Evolutionary conservation across 2,797 vertebrate genomes (phyloP), one percentile per base, ranked within the genome.

Genomic region (Uromys caudimaculatus): DNA sequence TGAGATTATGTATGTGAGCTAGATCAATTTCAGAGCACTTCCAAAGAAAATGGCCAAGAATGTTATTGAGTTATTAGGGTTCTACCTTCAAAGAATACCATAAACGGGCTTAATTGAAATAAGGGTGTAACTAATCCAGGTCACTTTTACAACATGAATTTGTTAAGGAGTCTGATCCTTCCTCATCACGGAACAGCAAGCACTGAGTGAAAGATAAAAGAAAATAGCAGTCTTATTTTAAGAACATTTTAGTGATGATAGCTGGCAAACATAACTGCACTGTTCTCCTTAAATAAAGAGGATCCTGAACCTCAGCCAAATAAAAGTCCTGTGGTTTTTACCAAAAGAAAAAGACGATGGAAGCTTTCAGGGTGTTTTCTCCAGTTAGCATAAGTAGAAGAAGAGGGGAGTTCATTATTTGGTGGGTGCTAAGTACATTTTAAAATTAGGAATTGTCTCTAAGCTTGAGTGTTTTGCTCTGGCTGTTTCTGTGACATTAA

Each of bases 51-150:
- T 87, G 35, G 8, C n/a, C 64, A 29, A 67, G 19, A 60, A 69
- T 35, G 0, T n/a, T 90, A 78, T 52, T 92, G 79, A 73, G 52
- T 84, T 84, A 32, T 21, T 50, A 47, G 24, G 5, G 76, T 6
- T 83, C 38, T 94, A 32, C 13, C 77, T 93, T 90, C 35, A 81
- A 94, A 79, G 35, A 83, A n/a, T 90, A 44, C 5, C 8, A 47
- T 50, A 79, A 86, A 86, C 67, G 88, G 89, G 38, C 52, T 94
- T 92, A 90, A 76, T 71, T 90, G 58, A 97, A 94, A 82, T 76
- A 78, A 7, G 12, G 10, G n/a, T 19, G 3, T 93, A 58, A 52
- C 85, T 91, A 79, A 58, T 58, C 17, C 27, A 54, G 19, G 81
- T 92, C n/a, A 69, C 84, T 94, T 24, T 86, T 60, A 87, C 71